Percentiles rank a stretch among this genome's conserved stretches.
These are phyloP conservation scores for Philypnodon macrostomus DNA, from an alignment of 2,797 vertebrate species.

Conservation along the genomic window DNA sequence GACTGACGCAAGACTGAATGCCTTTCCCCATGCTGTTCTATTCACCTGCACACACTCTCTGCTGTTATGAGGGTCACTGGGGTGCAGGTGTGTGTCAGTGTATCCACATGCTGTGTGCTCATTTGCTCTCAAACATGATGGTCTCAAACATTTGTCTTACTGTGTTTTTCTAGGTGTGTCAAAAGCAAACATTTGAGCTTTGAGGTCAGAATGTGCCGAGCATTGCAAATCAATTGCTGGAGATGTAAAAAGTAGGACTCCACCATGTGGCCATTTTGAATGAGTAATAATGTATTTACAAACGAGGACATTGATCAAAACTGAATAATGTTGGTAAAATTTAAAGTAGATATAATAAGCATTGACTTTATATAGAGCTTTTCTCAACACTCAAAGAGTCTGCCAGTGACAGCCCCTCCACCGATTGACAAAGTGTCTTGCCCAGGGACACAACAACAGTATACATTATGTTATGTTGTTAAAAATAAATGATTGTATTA, in stretches of 20 bases:
- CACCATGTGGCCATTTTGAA: too few species aligned
- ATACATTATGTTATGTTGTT: slow-evolving; percentile 71
- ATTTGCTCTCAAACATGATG: slow-evolving; percentile 29
- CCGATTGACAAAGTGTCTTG: too few species aligned
- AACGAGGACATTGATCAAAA: not conserved
- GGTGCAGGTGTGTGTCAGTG: slow-evolving; percentile 38
- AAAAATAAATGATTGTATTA: slow-evolving; percentile 71
- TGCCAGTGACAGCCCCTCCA: too few species aligned
- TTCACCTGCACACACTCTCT: slow-evolving; percentile 54
- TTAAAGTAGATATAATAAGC: too few species aligned
- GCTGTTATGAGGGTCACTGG: slow-evolving; percentile 64
- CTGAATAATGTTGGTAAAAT: too few species aligned
- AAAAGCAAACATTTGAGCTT: not conserved
- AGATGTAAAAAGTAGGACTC: too few species aligned
- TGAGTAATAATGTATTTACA: too few species aligned
- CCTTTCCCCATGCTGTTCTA: slow-evolving; percentile 42
- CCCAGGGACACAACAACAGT: slow-evolving; percentile 44
- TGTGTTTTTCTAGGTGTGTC: not conserved
- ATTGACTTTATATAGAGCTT: too few species aligned
- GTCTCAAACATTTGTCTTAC: not conserved
- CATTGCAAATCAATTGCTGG: too few species aligned
- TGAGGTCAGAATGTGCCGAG: too few species aligned
- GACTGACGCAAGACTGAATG: slow-evolving; percentile 47
- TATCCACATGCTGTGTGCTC: slow-evolving; percentile 37
- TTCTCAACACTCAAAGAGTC: too few species aligned